Base-by-base conservation (phyloP, 53 echinoderm and acorn worm species). In the Holothuria scabra region DNA sequence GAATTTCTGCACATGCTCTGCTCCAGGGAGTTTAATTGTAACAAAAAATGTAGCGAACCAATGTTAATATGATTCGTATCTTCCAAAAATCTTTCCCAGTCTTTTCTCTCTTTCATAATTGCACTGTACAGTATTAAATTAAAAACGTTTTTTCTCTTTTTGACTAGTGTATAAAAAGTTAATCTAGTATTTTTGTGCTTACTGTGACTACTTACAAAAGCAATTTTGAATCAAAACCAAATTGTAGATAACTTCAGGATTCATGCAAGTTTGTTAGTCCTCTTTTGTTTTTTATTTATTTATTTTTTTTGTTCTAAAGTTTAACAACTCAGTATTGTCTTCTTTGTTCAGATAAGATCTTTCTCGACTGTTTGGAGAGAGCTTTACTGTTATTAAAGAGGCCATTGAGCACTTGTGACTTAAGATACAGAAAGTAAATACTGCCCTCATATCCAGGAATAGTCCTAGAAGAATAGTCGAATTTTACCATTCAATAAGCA, bases 111-210 rank as follows among this genome's bases (percentile, higher is more conserved):
- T 78, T 78, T 78, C 78, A 57, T 78, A 78, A 32, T 46, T 78
- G 57, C 78, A 78, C 33, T 78, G 78, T 78, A 78, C 78, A 78
- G 78, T 56, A 72, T 48, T 78, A 57, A 78, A 78, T 78, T 78
- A 57, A 78, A 57, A 32, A 49, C 25, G n/a, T 30, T 32, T 58
- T n/a, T 76, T 57, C 30, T 78, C 58, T 31, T 56, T 78, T 58
- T 78, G 78, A 78, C 58, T 56, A 78, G 26, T 57, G 57, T 78
- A 52, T 57, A 78, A 30, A 78, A 32, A 78, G 58, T 72, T 52
- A 16, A 72, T 28, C 37, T 72, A 72, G 72, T 44, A 72, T 72
- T 44, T 72, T 72, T 72, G 72, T 72, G 72, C 72, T 72, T 72
- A 72, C 44, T 72, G 72, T 72, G 72, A 25, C 48, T 72, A 72